Evolutionary conservation across 2,113 vertebrate genomes (phyloP).

Genomic region (Cinclus mexicanus): DNA sequence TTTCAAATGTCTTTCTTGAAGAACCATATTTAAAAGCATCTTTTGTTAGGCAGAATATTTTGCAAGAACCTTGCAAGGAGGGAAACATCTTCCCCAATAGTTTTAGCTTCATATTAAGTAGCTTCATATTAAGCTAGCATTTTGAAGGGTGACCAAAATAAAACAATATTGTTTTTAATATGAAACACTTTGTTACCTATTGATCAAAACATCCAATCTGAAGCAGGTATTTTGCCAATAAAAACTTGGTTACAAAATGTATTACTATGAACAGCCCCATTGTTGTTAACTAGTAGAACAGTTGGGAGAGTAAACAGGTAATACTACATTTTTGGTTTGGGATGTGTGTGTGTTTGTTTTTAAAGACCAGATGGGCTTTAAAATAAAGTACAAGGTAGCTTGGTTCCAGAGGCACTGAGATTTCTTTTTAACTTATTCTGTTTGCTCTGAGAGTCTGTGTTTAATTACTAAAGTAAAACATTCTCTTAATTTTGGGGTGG

Average conservation of each 20-base stretch:
- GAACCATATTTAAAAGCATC: background rate
- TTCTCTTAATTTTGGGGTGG: conserved; percentile 13
- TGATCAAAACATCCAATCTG: background rate
- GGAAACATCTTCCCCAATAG: background rate
- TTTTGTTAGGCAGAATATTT: background rate
- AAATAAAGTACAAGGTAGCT: background rate
- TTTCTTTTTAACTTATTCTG: background rate
- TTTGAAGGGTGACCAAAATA: background rate
- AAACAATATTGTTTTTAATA: background rate
- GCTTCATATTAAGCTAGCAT: background rate
- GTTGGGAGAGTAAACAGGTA: background rate
- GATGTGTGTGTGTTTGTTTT: background rate
- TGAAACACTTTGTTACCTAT: background rate
- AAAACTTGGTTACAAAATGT: background rate
- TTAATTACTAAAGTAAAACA: conserved; percentile 9
- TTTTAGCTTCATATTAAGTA: background rate
- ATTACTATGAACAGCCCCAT: accelerated
- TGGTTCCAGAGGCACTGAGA: background rate
- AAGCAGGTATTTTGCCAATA: background rate
- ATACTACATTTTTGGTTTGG: background rate
- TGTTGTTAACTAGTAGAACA: background rate
- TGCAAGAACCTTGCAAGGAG: background rate
- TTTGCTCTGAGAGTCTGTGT: background rate
- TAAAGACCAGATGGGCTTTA: background rate
- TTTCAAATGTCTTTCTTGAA: background rate